Base-by-base conservation (phyloP, 1,140 invertebrate species). In the Archivesica marissinica region DNA sequence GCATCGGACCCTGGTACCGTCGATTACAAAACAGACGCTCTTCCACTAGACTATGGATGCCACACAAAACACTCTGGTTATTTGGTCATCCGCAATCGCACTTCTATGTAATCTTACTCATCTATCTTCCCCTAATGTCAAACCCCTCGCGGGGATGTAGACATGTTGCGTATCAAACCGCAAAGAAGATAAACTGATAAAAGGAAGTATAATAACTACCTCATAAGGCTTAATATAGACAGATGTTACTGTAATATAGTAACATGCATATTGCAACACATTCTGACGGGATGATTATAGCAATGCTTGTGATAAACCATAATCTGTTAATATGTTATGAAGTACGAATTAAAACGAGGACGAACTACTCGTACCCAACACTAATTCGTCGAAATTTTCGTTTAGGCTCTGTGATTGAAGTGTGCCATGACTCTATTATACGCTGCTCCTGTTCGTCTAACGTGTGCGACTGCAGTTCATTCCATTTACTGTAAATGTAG, bases 321-420 rank as follows among this genome's bases (percentile, higher is more conserved):
- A 66, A 64, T 38, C 4, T 23, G 38, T 13, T 20, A 54, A 76
- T 64, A 25, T 44, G 30, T 68, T 59, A 0, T 74, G 17, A 38
- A 52, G 38, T 25, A 47, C 66, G 66, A 70, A 70, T 44, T 44
- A 6, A 13, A 17, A 59, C 33, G 38, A 79, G 38, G 23, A 66
- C 77, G 66, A 59, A 50, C 50, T 47, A 70, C 61, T 76, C 90
- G 86, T 90, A 94, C 94, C 94, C 94, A 70, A 94, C 92, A 50
- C 93, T 91, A 30, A 94, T 87, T 83, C 90, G 90, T 30, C 90
- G 86, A 87, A 94, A 94, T 64, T 89, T 88, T 56, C 88, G 90
- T 9, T 72, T 75, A 39, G 94, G 94, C 41, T 89, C 85, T 44
- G 86, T 86, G 78, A 94, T 94, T 9, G 90, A 83, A 25, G 88